Percentiles rank a stretch among this genome's conserved stretches.
These are phyloP conservation scores for Carollia perspicillata DNA, from an alignment of 2,113 vertebrate species.

Conservation along the genomic window DNA sequence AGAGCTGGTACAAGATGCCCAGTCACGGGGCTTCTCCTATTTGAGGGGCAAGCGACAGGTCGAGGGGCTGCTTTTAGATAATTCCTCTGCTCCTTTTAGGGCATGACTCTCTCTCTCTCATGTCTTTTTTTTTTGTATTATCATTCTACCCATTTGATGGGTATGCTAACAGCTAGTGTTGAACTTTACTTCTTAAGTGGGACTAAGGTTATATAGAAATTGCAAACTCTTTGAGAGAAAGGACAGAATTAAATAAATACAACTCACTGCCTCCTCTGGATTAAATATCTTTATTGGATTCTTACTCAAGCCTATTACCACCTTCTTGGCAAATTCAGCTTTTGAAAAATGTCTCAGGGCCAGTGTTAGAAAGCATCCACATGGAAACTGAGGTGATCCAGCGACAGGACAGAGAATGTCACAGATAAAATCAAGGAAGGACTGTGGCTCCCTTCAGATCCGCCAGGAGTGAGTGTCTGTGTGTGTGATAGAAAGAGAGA, in stretches of 20 bases:
- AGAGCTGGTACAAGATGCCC: neutral
- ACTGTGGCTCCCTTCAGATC: neutral
- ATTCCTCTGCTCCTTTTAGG: neutral
- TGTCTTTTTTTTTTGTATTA: neutral
- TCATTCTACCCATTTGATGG: neutral
- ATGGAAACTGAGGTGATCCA: neutral
- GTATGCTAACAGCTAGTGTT: neutral
- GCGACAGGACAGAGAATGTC: neutral
- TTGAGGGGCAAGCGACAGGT: neutral
- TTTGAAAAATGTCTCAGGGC: neutral
- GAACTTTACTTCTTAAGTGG: neutral
- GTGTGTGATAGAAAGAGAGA: neutral
- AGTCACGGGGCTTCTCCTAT: neutral
- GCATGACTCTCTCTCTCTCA: too few relatives aligned
- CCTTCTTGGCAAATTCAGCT: slow-evolving; percentile 44
- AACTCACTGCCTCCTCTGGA: slow-evolving; percentile 11
- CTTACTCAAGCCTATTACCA: slow-evolving; percentile 27
- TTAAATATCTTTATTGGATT: slow-evolving; percentile 37
- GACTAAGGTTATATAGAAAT: neutral
- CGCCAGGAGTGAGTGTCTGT: neutral
- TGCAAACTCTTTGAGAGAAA: slow-evolving; percentile 16
- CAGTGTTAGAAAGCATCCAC: slow-evolving; percentile 36
- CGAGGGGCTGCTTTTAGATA: neutral
- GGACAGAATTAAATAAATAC: slow-evolving; percentile 26
- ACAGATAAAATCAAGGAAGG: neutral